Base-by-base conservation (phyloP, 2,888 invertebrate genomes). In the Mellilla xanthometata region DNA sequence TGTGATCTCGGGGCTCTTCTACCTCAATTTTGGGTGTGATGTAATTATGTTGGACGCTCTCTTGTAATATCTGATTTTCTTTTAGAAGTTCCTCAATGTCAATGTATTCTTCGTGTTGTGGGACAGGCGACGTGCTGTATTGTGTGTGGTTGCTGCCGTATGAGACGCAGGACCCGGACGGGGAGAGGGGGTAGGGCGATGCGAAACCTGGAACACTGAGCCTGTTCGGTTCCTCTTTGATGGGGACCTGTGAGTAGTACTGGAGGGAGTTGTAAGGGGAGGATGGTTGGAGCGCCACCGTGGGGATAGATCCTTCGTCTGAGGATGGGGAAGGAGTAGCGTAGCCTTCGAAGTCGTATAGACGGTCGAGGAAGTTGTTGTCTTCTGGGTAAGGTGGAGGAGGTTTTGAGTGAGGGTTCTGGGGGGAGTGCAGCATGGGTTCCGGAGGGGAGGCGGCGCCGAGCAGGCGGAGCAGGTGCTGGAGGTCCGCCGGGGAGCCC, bases 1-100 rank as follows among this genome's bases (percentile, higher is more conserved):
- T 93, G 80, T 96, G 95, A 72, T 95, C 93, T 65, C 93, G 91
- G 5, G 91, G 91, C 47, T 88, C 86, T 51, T 87, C 90, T 1
- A 88, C 74, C 67, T 92, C 92, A 45, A 91, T 77, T 72, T 92
- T 92, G 39, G 92, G 92, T 41, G 85, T 87, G 44, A 89, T 62
- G 57, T 75, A 86, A 64, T 54, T 73, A 8, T 81, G 84, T 49
- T 78, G 91, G 60, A 75, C 68, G 52, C 79, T 83, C 19, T 90
- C 90, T 75, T 90, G 91, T 8, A 87, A 61, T 45, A 89, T 87
- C 58, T 90, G 91, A 58, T 91, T 91, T 54, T 91, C 91, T 76
- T 91, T 91, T 32, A 93, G 67, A 15, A 93, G 76, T 56, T 91
- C 92, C 52, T 92, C 91, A 42, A 93, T 92, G 55, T 93, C 92